Percentiles rank a stretch among this genome's conserved stretches.
Evolutionary conservation across 2,888 invertebrate species (phyloP).

Genomic region (Nephrotoma appendiculata): DNA sequence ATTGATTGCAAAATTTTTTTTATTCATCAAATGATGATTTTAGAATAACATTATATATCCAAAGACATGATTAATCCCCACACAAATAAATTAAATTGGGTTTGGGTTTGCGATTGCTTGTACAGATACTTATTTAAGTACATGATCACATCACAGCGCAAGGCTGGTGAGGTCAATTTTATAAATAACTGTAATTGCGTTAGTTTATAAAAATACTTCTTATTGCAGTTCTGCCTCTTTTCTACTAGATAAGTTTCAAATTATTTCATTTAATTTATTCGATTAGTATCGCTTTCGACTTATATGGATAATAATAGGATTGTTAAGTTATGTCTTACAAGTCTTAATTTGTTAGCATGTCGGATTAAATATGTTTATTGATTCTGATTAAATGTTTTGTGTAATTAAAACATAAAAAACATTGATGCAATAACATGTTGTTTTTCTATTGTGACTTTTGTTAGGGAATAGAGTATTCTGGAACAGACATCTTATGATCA

Average conservation of each 20-base stretch:
- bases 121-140: not conserved
- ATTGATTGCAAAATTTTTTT: not conserved
- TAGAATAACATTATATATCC: not conserved
- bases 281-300: not conserved
- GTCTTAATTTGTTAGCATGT: no score
- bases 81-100: not conserved
- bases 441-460: no score
- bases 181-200: not conserved
- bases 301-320: not conserved
- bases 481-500: no score
- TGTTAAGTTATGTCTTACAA: not conserved
- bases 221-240: not conserved
- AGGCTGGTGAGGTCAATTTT: not conserved
- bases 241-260: not conserved
- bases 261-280: not conserved
- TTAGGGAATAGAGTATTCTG: no score
- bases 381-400: no score
- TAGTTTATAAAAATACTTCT: not conserved
- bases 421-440: no score
- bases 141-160: not conserved
- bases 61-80: not conserved
- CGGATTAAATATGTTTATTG: no score
- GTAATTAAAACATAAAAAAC: no score
- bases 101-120: not conserved
- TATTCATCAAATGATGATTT: not conserved